phyloP scores from a whole-genome alignment of 30 jellyfish, hydroid and myxozoan species.

The Rhopilema esculentum region DNA sequence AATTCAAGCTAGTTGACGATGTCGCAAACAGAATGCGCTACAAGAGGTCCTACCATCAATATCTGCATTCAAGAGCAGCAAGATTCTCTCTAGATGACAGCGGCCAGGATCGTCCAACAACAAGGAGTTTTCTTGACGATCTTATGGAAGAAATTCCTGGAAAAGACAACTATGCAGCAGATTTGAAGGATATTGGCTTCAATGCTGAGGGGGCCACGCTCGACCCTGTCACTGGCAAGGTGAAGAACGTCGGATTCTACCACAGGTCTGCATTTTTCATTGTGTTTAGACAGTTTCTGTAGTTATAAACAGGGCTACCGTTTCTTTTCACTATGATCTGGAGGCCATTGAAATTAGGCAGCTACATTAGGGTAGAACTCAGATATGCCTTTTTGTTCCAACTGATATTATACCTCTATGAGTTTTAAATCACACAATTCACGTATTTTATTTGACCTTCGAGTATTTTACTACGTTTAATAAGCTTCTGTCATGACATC shows the following conservation, averaged over 20 bases:
- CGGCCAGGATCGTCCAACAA: slow-evolving; percentile 48
- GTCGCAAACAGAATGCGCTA: slow-evolving; percentile 78
- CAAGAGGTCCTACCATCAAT: slow-evolving; percentile 44
- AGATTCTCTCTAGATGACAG: slow-evolving; percentile 75
- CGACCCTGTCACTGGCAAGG: slow-evolving; percentile 32
- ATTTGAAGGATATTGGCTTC: slow-evolving; percentile 66
- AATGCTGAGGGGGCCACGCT: slow-evolving; percentile 78
- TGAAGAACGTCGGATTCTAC: slow-evolving; percentile 71
- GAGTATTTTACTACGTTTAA: too few relatives aligned
- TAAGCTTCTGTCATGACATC: too few relatives aligned
- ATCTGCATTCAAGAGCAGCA: slow-evolving; percentile 80
- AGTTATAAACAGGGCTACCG: too few relatives aligned
- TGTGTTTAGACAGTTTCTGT: too few relatives aligned
- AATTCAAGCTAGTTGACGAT: slow-evolving; percentile 82
- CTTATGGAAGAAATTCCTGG: slow-evolving; percentile 98
- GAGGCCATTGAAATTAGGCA: too few relatives aligned
- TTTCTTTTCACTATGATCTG: too few relatives aligned
- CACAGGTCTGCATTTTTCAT: slow-evolving; percentile 61
- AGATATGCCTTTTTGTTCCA: too few relatives aligned
- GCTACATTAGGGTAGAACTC: too few relatives aligned
- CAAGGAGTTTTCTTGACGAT: slow-evolving; percentile 64
- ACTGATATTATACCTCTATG: too few relatives aligned
- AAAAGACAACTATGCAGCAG: slow-evolving; percentile 80
- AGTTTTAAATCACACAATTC: too few relatives aligned
- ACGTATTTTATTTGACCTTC: too few relatives aligned